Conservation (phyloP, 2,113 vertebrate species). For the Nothocercus julius region DNA sequence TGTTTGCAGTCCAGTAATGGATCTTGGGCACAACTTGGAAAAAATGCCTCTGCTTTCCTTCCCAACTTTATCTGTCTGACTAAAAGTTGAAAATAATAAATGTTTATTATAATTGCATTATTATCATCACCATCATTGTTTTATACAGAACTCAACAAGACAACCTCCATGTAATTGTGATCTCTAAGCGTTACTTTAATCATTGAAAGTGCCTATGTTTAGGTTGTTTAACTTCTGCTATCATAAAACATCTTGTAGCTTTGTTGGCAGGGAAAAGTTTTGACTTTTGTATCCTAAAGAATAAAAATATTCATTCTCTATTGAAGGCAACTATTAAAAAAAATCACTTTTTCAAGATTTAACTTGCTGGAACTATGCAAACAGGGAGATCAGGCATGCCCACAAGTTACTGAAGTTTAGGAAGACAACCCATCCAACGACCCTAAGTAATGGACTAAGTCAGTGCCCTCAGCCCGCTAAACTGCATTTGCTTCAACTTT, state of each 20-base stretch:
- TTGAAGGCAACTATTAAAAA: neutral
- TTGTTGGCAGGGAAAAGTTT: neutral
- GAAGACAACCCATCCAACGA: slow-evolving; percentile 9
- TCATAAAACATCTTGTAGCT: neutral
- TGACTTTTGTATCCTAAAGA: neutral
- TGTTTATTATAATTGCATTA: neutral
- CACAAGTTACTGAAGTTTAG: neutral
- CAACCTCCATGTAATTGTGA: neutral
- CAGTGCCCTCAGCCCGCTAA: neutral
- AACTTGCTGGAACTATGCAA: neutral
- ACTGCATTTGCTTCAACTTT: neutral
- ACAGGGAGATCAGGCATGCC: slow-evolving; percentile 2
- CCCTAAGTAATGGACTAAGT: neutral
- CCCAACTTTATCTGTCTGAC: neutral
- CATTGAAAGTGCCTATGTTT: neutral
- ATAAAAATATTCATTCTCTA: neutral
- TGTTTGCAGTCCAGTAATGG: neutral
- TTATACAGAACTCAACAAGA: neutral
- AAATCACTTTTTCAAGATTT: neutral
- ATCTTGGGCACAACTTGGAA: neutral
- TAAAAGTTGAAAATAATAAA: neutral
- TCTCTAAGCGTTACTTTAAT: neutral
- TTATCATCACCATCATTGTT: neutral
- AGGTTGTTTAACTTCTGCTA: neutral
- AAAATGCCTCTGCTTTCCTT: neutral